These are phyloP conservation scores for Indicator indicator DNA, from an alignment of 2,113 vertebrate genomes.

Conservation along the genomic window DNA sequence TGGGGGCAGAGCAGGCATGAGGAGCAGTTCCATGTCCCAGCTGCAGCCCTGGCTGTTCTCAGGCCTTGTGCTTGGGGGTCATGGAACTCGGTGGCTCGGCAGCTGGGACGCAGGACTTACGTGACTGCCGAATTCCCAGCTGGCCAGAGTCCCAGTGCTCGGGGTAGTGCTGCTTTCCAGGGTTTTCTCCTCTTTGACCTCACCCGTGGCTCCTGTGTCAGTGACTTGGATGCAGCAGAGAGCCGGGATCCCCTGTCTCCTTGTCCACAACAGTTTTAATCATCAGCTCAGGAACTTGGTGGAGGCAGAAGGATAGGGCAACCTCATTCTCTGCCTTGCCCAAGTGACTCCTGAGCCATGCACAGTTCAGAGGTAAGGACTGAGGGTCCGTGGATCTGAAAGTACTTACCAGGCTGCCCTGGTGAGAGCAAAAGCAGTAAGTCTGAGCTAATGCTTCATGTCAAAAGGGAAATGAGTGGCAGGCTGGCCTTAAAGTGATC, in stretches of 20 bases:
- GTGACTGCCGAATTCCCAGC: slow-evolving; percentile 35
- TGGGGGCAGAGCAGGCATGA: accelerated
- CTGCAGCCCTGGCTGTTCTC: accelerated
- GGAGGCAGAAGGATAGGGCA: not conserved
- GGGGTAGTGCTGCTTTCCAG: not conserved
- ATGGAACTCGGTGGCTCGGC: not conserved
- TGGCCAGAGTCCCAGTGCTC: slow-evolving; percentile 30
- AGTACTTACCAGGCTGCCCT: not conserved
- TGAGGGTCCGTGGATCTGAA: not conserved
- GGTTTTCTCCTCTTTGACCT: slow-evolving; percentile 49
- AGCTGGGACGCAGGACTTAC: not conserved
- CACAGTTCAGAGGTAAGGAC: not conserved
- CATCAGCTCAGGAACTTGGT: not conserved
- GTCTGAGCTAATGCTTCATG: not conserved
- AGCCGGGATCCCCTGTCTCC: not conserved
- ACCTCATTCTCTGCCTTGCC: not conserved
- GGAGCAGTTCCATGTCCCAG: not conserved
- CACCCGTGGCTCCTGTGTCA: slow-evolving; percentile 7
- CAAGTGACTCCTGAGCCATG: accelerated
- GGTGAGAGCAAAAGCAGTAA: not conserved
- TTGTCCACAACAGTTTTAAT: not conserved
- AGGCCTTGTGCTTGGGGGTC: not conserved
- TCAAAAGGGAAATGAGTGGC: not conserved
- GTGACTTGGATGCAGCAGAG: slow-evolving; percentile 6
- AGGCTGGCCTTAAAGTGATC: not conserved